These are phyloP conservation scores for Trididemnum nubilum DNA, from an alignment of 23 tunicate genomes.

Conservation along the genomic window DNA sequence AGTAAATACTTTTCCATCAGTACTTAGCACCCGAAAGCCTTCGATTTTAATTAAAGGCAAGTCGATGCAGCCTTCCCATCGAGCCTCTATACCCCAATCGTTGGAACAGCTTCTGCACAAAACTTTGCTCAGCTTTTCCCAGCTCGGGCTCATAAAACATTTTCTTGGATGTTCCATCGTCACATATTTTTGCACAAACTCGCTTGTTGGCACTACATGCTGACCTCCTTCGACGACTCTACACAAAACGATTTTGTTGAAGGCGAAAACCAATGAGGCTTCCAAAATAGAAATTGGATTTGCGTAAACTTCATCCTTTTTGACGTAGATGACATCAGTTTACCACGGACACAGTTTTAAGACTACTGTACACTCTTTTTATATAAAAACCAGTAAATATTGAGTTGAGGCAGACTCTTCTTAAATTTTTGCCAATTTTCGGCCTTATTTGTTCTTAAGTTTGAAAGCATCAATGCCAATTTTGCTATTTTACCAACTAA, in stretches of 20 bases:
- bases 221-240: neutral
- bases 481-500: too few relatives aligned
- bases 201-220: neutral
- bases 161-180: conserved; percentile 15
- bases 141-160: conserved; percentile 2
- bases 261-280: too few relatives aligned
- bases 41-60: conserved; percentile 45
- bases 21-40: conserved; percentile 1
- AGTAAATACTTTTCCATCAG: neutral
- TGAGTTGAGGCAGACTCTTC: too few relatives aligned
- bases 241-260: neutral
- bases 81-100: conserved; percentile 61
- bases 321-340: too few relatives aligned
- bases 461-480: too few relatives aligned
- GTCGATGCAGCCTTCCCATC: conserved; percentile 22
- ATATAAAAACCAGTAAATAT: too few relatives aligned
- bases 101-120: conserved; percentile 30
- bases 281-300: too few relatives aligned
- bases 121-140: conserved; percentile 40
- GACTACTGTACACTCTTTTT: too few relatives aligned
- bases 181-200: conserved; percentile 29
- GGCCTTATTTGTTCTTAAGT: too few relatives aligned
- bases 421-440: too few relatives aligned
- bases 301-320: too few relatives aligned
- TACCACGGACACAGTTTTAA: too few relatives aligned